These are phyloP conservation scores for Congeria kusceri DNA, from an alignment of 2,888 invertebrate species.

Conservation along the genomic window DNA sequence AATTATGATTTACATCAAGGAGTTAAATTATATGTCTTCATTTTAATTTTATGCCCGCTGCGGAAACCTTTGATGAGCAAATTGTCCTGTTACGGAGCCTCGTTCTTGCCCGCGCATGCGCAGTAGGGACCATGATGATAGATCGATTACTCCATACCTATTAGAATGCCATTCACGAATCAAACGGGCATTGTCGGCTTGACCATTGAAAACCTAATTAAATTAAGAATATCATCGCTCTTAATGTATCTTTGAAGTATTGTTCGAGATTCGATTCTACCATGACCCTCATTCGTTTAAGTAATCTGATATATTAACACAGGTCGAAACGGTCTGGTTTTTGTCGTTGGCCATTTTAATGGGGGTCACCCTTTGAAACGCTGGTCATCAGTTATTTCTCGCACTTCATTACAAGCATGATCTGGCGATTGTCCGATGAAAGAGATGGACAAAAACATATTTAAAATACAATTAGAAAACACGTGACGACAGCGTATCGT, in stretches of 20 bases:
- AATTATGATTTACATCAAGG: too few relatives aligned
- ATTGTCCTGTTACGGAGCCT: too few relatives aligned
- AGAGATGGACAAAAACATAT: slow-evolving; percentile 6
- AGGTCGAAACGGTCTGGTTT: slow-evolving; percentile 16
- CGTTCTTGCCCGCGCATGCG: too few relatives aligned
- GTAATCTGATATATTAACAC: slow-evolving; percentile 21
- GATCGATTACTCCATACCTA: slow-evolving; percentile 26
- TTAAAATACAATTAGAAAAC: slow-evolving; percentile 8
- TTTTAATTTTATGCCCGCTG: too few relatives aligned
- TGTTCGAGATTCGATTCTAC: slow-evolving; percentile 34
- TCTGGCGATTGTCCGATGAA: slow-evolving; percentile 17
- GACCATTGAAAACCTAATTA: slow-evolving; percentile 48
- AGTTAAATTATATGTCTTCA: too few relatives aligned
- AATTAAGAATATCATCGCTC: slow-evolving; percentile 38
- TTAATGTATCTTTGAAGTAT: slow-evolving; percentile 51
- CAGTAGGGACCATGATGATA: slow-evolving; percentile 16
- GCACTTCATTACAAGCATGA: slow-evolving; percentile 22
- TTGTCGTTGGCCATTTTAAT: slow-evolving; percentile 7
- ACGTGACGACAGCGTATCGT: slow-evolving; percentile 12
- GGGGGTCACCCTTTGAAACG: background rate
- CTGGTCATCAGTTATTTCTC: slow-evolving; percentile 40
- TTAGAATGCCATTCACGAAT: slow-evolving; percentile 7
- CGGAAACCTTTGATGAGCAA: too few relatives aligned
- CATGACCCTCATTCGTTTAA: slow-evolving; percentile 14
- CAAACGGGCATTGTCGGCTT: slow-evolving; percentile 13